A percentile compares a stretch with the other conserved stretches of the same genome.
phyloP scores from a whole-genome alignment of 2,888 invertebrate species.

The Philaethria dido region DNA sequence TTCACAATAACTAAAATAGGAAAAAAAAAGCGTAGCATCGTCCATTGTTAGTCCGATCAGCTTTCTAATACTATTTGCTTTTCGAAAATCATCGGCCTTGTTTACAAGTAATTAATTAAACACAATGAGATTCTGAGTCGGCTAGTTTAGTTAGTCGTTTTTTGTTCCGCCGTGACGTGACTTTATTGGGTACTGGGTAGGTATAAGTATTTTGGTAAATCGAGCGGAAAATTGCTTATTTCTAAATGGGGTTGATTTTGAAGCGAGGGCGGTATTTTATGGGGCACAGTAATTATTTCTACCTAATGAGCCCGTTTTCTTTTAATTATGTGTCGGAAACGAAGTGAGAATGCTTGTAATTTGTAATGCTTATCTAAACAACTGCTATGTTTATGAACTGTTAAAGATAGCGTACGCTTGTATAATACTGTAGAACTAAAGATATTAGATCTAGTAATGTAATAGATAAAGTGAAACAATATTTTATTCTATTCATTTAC shows the following conservation, averaged over 20 bases:
- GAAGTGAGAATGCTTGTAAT: slow-evolving; percentile 14
- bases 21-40: slow-evolving; percentile 64
- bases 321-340: slow-evolving; percentile 35
- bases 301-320: slow-evolving; percentile 39
- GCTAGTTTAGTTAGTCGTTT: slow-evolving; percentile 55
- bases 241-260: slow-evolving; percentile 50
- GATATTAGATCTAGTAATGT: too few species aligned
- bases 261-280: slow-evolving; percentile 47
- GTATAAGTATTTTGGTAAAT: slow-evolving; percentile 73
- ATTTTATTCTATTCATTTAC: too few species aligned
- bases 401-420: slow-evolving; percentile 7
- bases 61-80: slow-evolving; percentile 79
- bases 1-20: slow-evolving; percentile 50
- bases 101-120: slow-evolving; percentile 82
- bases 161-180: slow-evolving; percentile 71
- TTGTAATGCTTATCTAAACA: slow-evolving; percentile 19
- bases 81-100: slow-evolving; percentile 81
- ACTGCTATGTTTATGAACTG: slow-evolving; percentile 3
- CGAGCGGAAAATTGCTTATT: slow-evolving; percentile 79
- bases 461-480: too few species aligned
- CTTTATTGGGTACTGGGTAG: slow-evolving; percentile 60
- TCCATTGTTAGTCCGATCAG: slow-evolving; percentile 73
- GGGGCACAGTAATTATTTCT: slow-evolving; percentile 45
- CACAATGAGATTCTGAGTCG: slow-evolving; percentile 65
- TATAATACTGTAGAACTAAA: too few species aligned